A percentile compares a stretch with the other conserved stretches of the same genome.
Conservation (phyloP, 2,888 invertebrate species). For the Ypsolopha sequella region DNA sequence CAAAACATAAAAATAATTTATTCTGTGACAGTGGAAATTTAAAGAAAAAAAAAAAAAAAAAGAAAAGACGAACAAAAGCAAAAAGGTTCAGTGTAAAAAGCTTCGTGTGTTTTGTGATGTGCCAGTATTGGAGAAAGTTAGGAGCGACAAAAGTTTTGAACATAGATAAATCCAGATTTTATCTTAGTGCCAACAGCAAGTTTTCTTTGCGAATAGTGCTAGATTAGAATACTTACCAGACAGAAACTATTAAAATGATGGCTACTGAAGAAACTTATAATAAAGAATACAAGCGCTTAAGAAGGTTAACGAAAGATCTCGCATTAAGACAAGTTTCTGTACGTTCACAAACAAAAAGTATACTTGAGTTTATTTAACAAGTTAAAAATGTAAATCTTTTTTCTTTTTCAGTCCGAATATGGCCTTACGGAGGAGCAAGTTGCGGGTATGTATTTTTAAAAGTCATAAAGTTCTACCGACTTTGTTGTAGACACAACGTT, state of each 20-base stretch:
- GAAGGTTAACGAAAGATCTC: conserved; percentile 76
- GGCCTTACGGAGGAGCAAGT: conserved; percentile 91
- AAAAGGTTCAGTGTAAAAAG: conserved; percentile 12
- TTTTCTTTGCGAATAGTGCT: background rate
- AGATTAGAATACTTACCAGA: conserved; percentile 22
- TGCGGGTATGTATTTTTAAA: conserved; percentile 70
- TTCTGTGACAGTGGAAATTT: conserved; percentile 22
- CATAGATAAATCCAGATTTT: background rate
- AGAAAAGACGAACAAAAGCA: background rate
- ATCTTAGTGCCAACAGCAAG: background rate
- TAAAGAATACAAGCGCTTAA: conserved; percentile 76
- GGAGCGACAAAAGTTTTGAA: background rate
- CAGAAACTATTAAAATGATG: conserved; percentile 18
- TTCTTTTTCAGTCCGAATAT: conserved; percentile 81
- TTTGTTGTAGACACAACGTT: background rate
- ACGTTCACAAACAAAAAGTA: conserved; percentile 35
- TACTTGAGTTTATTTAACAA: background rate
- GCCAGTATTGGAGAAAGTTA: conserved; percentile 12
- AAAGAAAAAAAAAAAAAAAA: conserved; percentile 19
- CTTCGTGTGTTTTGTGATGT: conserved; percentile 10
- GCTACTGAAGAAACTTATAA: conserved; percentile 68
- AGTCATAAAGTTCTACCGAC: no score
- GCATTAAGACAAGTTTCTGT: conserved; percentile 78
- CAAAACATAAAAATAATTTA: conserved; percentile 1
- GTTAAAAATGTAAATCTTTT: conserved; percentile 16